Percentiles rank a stretch among this genome's conserved stretches.
Conservation (phyloP, 2,797 vertebrate genomes). For the Oryzias sinensis region DNA sequence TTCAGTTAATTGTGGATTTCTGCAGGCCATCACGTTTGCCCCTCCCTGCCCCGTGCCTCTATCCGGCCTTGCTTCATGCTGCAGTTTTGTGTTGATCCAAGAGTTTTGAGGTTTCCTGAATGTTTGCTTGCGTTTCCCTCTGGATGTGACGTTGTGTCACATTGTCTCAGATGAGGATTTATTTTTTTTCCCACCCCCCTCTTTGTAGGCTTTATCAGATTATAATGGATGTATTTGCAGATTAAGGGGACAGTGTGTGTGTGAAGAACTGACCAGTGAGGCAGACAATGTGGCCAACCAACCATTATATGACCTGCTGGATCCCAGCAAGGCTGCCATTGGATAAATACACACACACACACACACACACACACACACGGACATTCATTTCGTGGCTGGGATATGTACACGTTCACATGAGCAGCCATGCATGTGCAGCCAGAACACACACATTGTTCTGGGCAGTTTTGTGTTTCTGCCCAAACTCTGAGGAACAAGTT, state of each 20-base stretch:
- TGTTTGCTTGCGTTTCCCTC: background rate
- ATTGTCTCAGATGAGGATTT: slow-evolving; percentile 10
- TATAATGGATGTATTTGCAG: slow-evolving; percentile 52
- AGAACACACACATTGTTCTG: slow-evolving; percentile 29
- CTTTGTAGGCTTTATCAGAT: slow-evolving; percentile 39
- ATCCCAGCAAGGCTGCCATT: slow-evolving; percentile 36
- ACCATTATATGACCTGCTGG: slow-evolving; percentile 66
- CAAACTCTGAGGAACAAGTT: slow-evolving; percentile 14
- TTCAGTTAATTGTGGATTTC: too few species aligned
- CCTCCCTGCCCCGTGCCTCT: too few species aligned
- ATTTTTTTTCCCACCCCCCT: slow-evolving; percentile 1
- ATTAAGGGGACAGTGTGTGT: slow-evolving; percentile 54
- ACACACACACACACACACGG: slow-evolving; percentile 15
- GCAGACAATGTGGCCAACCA: slow-evolving; percentile 63
- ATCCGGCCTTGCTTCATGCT: background rate
- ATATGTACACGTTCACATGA: slow-evolving; percentile 41
- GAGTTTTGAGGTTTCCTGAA: background rate
- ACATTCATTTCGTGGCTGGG: slow-evolving; percentile 9
- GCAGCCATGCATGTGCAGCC: slow-evolving; percentile 25
- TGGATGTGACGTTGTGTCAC: background rate
- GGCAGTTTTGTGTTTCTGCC: slow-evolving; percentile 14
- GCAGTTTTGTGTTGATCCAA: background rate
- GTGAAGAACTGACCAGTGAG: slow-evolving; percentile 52
- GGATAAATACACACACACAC: slow-evolving; percentile 19
- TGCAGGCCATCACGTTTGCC: too few species aligned